Evolutionary conservation across 1,140 invertebrate species (phyloP).

Genomic region (Forficula auricularia): DNA sequence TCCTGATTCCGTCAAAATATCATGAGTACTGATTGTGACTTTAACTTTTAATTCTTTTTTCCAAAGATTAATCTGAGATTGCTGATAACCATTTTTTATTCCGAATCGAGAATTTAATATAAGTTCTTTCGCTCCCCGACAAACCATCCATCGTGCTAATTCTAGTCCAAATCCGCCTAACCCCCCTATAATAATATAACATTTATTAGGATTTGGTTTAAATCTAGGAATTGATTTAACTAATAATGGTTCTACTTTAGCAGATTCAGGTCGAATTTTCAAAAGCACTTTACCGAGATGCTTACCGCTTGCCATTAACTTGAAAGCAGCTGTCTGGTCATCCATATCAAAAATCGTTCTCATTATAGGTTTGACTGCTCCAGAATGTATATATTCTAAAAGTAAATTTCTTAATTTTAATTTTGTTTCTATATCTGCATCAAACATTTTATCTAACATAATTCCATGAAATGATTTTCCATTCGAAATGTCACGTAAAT

Average conservation of each 20-base stretch:
- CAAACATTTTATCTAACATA: constrained; percentile 59
- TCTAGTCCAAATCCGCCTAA: constrained; percentile 81
- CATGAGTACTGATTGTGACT: constrained; percentile 57
- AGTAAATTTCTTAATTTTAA: constrained; percentile 28
- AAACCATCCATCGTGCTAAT: constrained; percentile 66
- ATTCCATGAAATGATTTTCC: constrained; percentile 78
- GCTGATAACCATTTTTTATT: constrained; percentile 60
- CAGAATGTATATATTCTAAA: constrained; percentile 30
- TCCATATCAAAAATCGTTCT: constrained; percentile 26
- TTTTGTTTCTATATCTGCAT: constrained; percentile 16
- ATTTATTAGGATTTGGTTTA: constrained; percentile 24
- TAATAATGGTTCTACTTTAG: neutral
- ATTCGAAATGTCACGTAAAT: constrained; percentile 14
- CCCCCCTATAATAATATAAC: constrained; percentile 41
- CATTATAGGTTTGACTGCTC: constrained; percentile 35
- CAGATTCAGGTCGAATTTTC: constrained; percentile 42
- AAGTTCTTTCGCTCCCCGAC: constrained; percentile 57
- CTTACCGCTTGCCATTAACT: constrained; percentile 90
- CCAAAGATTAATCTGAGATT: constrained; percentile 36
- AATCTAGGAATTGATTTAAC: neutral
- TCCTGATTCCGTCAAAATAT: constrained; percentile 49
- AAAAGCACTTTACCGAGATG: constrained; percentile 92
- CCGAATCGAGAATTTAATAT: constrained; percentile 65
- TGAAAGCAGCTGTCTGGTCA: constrained; percentile 12
- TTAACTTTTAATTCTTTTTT: constrained; percentile 34